Conservation (phyloP, 2,888 invertebrate species). For the Automeris io region DNA sequence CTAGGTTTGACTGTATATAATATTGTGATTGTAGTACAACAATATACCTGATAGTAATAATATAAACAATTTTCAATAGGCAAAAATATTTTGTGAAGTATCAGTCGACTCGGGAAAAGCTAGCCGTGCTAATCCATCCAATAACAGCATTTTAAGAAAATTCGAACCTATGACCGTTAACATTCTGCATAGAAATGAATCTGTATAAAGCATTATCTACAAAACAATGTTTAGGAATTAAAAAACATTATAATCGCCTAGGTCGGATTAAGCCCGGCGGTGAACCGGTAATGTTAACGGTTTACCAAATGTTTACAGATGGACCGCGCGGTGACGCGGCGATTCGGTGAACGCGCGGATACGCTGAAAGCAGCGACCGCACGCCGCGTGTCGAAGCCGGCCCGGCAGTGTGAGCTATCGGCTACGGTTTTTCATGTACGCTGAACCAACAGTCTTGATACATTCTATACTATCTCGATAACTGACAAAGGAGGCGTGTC, state of each 20-base stretch:
- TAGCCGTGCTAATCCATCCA: no score
- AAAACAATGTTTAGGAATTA: no score
- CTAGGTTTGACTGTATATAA: no score
- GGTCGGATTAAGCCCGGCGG: neutral
- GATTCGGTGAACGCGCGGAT: constrained; percentile 9
- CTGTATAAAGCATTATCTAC: neutral
- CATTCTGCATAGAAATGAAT: no score
- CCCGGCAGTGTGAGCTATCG: constrained; percentile 23
- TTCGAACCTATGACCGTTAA: no score
- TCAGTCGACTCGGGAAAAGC: no score
- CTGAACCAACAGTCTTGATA: constrained; percentile 3
- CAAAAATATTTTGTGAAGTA: no score
- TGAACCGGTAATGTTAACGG: constrained; percentile 3
- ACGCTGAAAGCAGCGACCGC: constrained; percentile 7
- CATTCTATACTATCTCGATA: neutral
- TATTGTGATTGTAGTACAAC: no score
- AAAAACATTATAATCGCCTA: neutral
- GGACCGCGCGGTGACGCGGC: constrained; percentile 3
- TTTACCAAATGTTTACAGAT: constrained; percentile 8
- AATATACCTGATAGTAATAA: no score
- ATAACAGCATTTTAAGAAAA: no score
- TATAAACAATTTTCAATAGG: no score
- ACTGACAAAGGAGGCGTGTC: no score
- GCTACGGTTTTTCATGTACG: constrained; percentile 6
- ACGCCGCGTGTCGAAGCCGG: constrained; percentile 30